phyloP scores from a whole-genome alignment of 2,888 invertebrate genomes.

The Lycia hirtaria region DNA sequence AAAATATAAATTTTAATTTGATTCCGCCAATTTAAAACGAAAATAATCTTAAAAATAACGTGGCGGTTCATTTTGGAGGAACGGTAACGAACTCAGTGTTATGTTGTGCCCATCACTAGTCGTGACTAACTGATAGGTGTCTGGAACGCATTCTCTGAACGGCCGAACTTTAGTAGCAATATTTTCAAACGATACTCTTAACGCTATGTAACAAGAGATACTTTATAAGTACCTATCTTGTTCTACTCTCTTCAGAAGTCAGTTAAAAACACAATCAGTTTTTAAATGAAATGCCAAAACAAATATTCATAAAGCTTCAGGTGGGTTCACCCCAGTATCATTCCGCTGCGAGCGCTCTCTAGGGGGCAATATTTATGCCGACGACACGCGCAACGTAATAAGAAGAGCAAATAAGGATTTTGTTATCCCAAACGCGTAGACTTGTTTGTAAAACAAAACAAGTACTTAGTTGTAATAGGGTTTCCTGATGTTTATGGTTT shows the following conservation, averaged over 20 bases:
- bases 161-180: no score
- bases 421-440: constrained; percentile 36
- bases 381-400: constrained; percentile 50
- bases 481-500: constrained; percentile 15
- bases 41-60: no score
- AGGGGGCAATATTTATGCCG: constrained; percentile 54
- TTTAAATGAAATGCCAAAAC: constrained; percentile 32
- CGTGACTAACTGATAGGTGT: no score
- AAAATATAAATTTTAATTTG: no score
- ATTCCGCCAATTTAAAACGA: no score
- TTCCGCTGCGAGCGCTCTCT: constrained; percentile 51
- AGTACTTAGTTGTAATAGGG: constrained; percentile 18
- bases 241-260: background rate
- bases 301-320: constrained; percentile 50
- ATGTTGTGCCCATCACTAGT: no score
- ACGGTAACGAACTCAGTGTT: no score
- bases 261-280: constrained; percentile 10
- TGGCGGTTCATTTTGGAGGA: no score
- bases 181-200: no score
- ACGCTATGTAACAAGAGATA: no score
- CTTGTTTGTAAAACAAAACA: constrained; percentile 29
- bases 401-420: constrained; percentile 57
- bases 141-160: no score
- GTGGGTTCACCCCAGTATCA: constrained; percentile 43
- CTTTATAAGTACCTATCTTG: no score